Conservation (phyloP, 2,888 invertebrate genomes). For the Halictus ligatus region DNA sequence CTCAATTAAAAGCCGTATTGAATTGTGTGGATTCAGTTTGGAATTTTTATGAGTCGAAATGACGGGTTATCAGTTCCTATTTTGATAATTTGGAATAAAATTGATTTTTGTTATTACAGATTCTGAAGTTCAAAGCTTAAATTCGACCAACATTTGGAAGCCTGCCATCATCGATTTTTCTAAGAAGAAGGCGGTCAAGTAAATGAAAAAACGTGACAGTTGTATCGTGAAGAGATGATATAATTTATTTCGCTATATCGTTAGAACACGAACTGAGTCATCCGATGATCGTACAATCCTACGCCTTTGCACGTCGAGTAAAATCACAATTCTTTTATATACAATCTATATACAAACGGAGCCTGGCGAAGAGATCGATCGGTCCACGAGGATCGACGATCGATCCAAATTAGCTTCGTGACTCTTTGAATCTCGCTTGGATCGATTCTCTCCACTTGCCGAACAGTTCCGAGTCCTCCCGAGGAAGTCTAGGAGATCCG, state of each 20-base stretch:
- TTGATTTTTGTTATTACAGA: neutral
- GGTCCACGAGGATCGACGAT: conserved; percentile 31
- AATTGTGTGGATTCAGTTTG: neutral
- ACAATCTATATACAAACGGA: conserved; percentile 70
- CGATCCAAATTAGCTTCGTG: conserved; percentile 14
- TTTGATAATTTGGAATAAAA: neutral
- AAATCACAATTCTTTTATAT: conserved; percentile 82
- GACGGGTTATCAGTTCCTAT: neutral
- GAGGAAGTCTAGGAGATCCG: neutral
- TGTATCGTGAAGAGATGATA: conserved; percentile 74
- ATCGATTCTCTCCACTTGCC: neutral
- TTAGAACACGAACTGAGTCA: conserved; percentile 82
- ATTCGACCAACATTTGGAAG: too few species aligned
- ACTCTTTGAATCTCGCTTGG: conserved; percentile 3
- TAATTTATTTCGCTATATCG: conserved; percentile 83
- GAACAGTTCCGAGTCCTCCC: conserved; percentile 11
- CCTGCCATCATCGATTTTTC: too few species aligned
- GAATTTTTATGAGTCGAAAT: neutral
- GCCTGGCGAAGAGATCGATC: conserved; percentile 8
- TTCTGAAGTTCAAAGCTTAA: too few species aligned
- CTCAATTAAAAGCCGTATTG: neutral
- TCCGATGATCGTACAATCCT: conserved; percentile 77
- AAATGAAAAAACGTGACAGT: conserved; percentile 32
- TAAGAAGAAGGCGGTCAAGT: conserved; percentile 2
- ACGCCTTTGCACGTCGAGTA: conserved; percentile 76